Conservation (phyloP, 2,113 vertebrate genomes). For the Ameiurus melas region DNA sequence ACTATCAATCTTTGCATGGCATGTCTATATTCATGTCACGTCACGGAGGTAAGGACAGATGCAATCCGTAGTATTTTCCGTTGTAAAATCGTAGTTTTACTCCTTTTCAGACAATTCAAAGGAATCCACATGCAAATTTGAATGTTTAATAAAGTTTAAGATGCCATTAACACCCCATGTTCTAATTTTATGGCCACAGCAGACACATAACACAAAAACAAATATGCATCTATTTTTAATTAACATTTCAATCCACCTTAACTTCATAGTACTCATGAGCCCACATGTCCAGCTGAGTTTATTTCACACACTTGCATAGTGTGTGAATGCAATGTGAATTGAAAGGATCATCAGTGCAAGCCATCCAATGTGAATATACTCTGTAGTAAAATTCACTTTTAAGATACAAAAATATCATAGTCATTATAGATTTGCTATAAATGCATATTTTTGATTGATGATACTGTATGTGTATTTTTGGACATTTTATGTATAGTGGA, state of each 20-base stretch:
- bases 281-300: not conserved
- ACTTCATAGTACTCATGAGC: not conserved
- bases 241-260: not conserved
- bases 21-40: not conserved
- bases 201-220: not conserved
- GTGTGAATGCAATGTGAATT: not conserved
- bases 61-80: too few species aligned
- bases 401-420: not conserved
- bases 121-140: not conserved
- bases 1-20: not conserved
- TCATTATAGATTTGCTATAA: not conserved
- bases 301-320: not conserved
- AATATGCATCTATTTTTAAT: not conserved
- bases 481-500: not conserved
- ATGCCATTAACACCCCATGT: not conserved
- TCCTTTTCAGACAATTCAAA: not conserved
- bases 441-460: not conserved
- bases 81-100: too few species aligned
- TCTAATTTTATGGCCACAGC: not conserved
- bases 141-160: not conserved
- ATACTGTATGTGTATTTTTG: not conserved
- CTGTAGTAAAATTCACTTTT: not conserved
- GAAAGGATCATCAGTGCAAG: not conserved
- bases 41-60: too few species aligned
- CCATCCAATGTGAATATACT: not conserved